Percentiles rank a stretch among this genome's conserved stretches.
These are phyloP conservation scores for Protodeltote pygarga DNA, from an alignment of 2,888 invertebrate species.

Conservation along the genomic window DNA sequence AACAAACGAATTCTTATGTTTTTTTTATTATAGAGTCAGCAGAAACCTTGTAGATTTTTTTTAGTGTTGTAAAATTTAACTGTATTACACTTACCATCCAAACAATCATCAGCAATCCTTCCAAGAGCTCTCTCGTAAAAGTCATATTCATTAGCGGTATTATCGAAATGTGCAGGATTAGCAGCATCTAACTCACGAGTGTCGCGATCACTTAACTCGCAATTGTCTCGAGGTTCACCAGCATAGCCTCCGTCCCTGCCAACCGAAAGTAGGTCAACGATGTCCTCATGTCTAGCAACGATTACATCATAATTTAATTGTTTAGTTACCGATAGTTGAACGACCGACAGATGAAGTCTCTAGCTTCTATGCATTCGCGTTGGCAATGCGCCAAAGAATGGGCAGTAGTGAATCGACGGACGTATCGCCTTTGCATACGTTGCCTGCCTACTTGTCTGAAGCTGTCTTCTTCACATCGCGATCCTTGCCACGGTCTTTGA, in stretches of 20 bases:
- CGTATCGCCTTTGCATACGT: slow-evolving; percentile 92
- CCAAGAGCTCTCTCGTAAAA: slow-evolving; percentile 93
- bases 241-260: slow-evolving; percentile 87
- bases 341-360: slow-evolving; percentile 94
- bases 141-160: slow-evolving; percentile 92
- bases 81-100: slow-evolving; percentile 91
- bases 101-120: slow-evolving; percentile 92
- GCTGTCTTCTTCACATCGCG: slow-evolving; percentile 93
- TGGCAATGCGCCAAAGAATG: slow-evolving; percentile 93
- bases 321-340: slow-evolving; percentile 92
- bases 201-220: slow-evolving; percentile 95
- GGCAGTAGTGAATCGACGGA: slow-evolving; percentile 91
- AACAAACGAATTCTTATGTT: not conserved
- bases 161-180: slow-evolving; percentile 95
- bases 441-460: slow-evolving; percentile 94
- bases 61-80: not conserved
- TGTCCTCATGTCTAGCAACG: slow-evolving; percentile 20
- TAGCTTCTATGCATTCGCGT: slow-evolving; percentile 93
- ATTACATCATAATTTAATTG: slow-evolving; percentile 25
- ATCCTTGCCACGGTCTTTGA: slow-evolving; percentile 79
- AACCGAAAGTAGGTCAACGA: slow-evolving; percentile 37
- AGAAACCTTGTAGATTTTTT: no score
- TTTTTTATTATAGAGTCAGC: no score
- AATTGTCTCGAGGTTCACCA: slow-evolving; percentile 91
- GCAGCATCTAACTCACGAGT: slow-evolving; percentile 94